A percentile compares a stretch with the other conserved stretches of the same genome.
phyloP scores from a whole-genome alignment of 2,888 invertebrate species.

The Thumatha senex region DNA sequence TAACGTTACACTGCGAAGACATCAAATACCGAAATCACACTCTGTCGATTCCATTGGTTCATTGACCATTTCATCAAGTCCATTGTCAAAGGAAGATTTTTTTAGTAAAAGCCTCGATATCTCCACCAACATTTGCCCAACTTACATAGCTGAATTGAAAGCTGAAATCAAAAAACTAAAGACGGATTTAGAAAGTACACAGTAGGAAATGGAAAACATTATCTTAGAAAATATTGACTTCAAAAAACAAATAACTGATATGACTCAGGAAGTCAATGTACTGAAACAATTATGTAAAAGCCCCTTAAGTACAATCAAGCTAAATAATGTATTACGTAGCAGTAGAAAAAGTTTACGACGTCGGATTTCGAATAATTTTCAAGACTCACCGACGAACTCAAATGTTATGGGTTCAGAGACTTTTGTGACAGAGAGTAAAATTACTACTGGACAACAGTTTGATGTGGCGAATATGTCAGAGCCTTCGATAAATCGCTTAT shows the following conservation, averaged over 20 bases:
- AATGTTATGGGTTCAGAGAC: too few species aligned
- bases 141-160: conserved; percentile 2
- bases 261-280: not conserved
- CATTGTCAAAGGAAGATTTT: not conserved
- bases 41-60: not conserved
- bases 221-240: conserved; percentile 1
- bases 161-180: conserved; percentile 4
- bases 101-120: conserved; percentile 2
- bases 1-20: not conserved
- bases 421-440: too few species aligned
- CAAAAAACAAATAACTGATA: not conserved
- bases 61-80: not conserved
- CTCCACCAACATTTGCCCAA: conserved; percentile 1
- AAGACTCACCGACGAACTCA: not conserved
- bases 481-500: too few species aligned
- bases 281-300: conserved; percentile 2
- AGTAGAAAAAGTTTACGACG: not conserved
- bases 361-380: not conserved
- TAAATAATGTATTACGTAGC: not conserved
- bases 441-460: too few species aligned
- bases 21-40: not conserved
- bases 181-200: not conserved
- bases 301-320: not conserved
- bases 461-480: too few species aligned
- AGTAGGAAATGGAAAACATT: conserved; percentile 2